phyloP scores from a whole-genome alignment of 2,113 vertebrate genomes.

The Pedetes capensis region DNA sequence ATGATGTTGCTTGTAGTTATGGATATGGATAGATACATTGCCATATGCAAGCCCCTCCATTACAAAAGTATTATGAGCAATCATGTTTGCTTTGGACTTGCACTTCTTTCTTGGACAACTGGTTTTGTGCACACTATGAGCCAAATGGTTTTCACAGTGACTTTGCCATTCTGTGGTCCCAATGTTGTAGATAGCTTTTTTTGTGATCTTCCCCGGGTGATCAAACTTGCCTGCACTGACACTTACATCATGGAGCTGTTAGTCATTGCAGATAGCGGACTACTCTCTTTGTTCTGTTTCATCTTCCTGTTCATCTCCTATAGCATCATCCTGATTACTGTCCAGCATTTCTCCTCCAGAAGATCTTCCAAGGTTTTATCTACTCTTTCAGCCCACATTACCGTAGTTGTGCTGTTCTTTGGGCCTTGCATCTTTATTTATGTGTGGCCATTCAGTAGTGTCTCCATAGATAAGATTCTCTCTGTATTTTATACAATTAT shows the following conservation, averaged over 20 bases:
- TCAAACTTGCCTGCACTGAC: slow-evolving; percentile 63
- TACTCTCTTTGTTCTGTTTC: slow-evolving; percentile 54
- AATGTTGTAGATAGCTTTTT: slow-evolving; percentile 66
- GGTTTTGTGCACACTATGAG: slow-evolving; percentile 66
- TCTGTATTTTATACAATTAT: slow-evolving; percentile 69
- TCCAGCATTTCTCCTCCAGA: not conserved
- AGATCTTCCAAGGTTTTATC: slow-evolving; percentile 44
- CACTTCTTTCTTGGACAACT: slow-evolving; percentile 41
- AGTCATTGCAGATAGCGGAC: slow-evolving; percentile 47
- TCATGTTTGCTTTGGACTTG: slow-evolving; percentile 18
- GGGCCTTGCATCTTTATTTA: slow-evolving; percentile 55
- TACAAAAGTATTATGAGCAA: slow-evolving; percentile 59
- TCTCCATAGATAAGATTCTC: slow-evolving; percentile 38
- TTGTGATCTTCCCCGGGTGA: slow-evolving; percentile 59
- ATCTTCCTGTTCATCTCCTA: slow-evolving; percentile 51
- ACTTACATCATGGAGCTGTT: slow-evolving; percentile 46
- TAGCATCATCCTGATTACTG: not conserved
- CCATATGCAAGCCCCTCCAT: slow-evolving; percentile 66
- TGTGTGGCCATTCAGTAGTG: slow-evolving; percentile 43
- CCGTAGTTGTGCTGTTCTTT: slow-evolving; percentile 55
- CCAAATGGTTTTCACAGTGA: slow-evolving; percentile 49
- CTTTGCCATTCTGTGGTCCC: slow-evolving; percentile 72
- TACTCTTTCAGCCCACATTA: slow-evolving; percentile 58
- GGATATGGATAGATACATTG: slow-evolving; percentile 70
- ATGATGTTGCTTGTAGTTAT: slow-evolving; percentile 70